phyloP scores from a whole-genome alignment of 2,888 invertebrate species.

The Eristalis arbustorum region DNA sequence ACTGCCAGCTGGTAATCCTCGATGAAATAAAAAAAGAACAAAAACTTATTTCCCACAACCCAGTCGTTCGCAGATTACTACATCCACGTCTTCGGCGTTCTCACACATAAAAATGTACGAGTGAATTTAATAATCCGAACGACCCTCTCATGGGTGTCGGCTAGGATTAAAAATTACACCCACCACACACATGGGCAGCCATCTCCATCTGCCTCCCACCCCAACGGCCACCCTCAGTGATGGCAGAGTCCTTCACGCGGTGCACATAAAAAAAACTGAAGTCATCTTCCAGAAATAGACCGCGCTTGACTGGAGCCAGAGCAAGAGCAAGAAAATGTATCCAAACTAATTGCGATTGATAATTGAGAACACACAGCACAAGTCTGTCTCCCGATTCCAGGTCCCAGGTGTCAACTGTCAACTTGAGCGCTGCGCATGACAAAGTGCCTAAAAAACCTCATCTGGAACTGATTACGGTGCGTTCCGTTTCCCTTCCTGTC shows the following conservation, averaged over 20 bases:
- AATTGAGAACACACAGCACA: conserved; percentile 48
- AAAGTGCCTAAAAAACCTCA: conserved; percentile 39
- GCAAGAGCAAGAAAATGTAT: conserved; percentile 21
- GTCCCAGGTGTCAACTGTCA: conserved; percentile 47
- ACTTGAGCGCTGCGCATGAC: neutral
- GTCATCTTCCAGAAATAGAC: conserved; percentile 42
- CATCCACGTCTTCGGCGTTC: conserved; percentile 11
- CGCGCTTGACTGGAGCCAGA: neutral
- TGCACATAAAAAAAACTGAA: conserved; percentile 15
- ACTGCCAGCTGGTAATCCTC: neutral
- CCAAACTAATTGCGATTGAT: conserved; percentile 39
- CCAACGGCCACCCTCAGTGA: neutral
- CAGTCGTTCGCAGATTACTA: neutral
- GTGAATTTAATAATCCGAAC: conserved; percentile 41
- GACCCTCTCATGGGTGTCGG: conserved; percentile 51
- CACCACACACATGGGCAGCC: conserved; percentile 38
- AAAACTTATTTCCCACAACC: neutral
- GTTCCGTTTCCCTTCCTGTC: neutral
- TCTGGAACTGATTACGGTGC: conserved; percentile 48
- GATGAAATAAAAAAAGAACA: neutral
- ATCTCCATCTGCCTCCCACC: neutral
- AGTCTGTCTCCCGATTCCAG: conserved; percentile 22
- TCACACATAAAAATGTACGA: conserved; percentile 50
- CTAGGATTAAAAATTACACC: conserved; percentile 64
- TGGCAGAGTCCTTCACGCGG: neutral